These are phyloP conservation scores for Malacoraja senta DNA, from an alignment of 2,797 vertebrate genomes.

Conservation along the genomic window DNA sequence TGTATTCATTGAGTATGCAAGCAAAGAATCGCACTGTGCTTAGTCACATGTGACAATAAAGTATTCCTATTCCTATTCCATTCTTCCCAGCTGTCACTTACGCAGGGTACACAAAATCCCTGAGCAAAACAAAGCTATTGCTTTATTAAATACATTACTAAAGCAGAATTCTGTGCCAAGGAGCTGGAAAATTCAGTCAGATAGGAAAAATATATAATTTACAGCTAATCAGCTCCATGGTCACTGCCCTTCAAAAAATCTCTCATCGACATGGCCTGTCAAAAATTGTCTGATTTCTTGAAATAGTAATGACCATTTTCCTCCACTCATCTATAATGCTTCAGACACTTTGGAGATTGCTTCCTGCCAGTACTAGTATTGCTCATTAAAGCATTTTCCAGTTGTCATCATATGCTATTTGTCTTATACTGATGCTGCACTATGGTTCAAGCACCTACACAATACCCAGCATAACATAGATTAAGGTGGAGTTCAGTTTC, in stretches of 20 bases:
- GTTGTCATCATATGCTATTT: conserved; percentile 43
- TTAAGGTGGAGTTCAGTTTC: conserved; percentile 30
- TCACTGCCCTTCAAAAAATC: conserved; percentile 40
- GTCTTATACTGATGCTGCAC: conserved; percentile 33
- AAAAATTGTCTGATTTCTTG: conserved; percentile 44
- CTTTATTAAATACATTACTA: neutral
- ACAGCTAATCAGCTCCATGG: conserved; percentile 34
- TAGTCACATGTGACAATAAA: too few relatives aligned
- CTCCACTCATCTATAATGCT: conserved; percentile 15
- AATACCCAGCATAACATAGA: conserved; percentile 40
- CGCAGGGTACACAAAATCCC: neutral
- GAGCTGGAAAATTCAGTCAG: conserved; percentile 37
- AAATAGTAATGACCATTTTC: conserved; percentile 41
- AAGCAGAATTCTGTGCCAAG: neutral
- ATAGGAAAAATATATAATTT: conserved; percentile 30
- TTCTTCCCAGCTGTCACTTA: neutral
- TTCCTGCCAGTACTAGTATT: neutral
- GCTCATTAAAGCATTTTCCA: conserved; percentile 41
- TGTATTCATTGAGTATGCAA: too few relatives aligned
- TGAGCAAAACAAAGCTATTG: neutral
- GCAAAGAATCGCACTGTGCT: too few relatives aligned
- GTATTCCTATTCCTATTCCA: neutral
- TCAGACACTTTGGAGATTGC: neutral
- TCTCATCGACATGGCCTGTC: conserved; percentile 39
- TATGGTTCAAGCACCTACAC: conserved; percentile 29